Percentiles rank a stretch among this genome's conserved stretches.
Conservation (phyloP, 2,113 vertebrate genomes). For the Ceuthmochares aereus region DNA sequence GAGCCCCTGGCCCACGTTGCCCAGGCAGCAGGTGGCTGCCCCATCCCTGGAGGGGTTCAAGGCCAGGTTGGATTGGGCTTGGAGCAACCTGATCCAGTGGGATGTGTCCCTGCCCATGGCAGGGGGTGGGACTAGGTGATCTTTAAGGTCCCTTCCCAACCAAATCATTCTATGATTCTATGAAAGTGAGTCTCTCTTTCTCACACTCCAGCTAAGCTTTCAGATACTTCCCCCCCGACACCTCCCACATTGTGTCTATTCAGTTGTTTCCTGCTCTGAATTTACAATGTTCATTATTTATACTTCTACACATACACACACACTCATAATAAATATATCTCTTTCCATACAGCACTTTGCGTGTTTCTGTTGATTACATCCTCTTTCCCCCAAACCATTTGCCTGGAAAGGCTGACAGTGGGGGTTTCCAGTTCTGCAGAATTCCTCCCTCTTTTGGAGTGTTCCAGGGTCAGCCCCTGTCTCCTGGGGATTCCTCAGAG, state of each 20-base stretch:
- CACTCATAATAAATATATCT: background rate
- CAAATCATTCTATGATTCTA: too few species aligned
- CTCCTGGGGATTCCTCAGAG: background rate
- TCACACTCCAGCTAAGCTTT: background rate
- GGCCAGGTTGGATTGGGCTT: too few species aligned
- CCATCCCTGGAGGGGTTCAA: too few species aligned
- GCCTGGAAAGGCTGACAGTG: background rate
- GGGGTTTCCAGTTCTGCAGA: background rate
- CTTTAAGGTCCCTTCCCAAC: too few species aligned
- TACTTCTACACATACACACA: background rate
- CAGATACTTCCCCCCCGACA: too few species aligned
- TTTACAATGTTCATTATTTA: background rate
- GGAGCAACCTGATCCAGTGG: too few species aligned
- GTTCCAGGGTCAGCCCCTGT: accelerated
- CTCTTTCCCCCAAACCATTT: background rate
- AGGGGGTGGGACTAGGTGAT: too few species aligned
- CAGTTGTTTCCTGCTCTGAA: background rate
- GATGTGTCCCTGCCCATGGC: too few species aligned
- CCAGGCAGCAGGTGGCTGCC: too few species aligned
- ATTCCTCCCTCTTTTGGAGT: background rate
- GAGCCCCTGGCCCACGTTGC: too few species aligned
- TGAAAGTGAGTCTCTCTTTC: background rate
- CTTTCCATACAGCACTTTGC: too few species aligned
- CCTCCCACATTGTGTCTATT: background rate
- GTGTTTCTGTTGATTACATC: background rate